Evolutionary conservation across 2,888 invertebrate genomes (phyloP), one percentile per base, ranked within the genome.

Genomic region (Ennomos erosarius): DNA sequence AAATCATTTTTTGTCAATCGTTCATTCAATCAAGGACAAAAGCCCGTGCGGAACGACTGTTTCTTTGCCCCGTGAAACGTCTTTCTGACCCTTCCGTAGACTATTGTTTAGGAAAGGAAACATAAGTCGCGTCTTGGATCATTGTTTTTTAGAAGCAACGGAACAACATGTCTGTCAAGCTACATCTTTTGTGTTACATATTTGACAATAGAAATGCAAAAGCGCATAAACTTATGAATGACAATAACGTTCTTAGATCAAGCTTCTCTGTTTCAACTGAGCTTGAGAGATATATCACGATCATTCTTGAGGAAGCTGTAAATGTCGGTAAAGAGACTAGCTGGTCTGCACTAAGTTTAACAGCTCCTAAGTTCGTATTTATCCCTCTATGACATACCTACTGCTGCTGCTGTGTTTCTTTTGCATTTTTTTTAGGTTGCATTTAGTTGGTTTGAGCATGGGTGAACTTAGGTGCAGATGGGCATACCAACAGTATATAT

Each of bases 1-100:
- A 50, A 43, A n/a, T 16, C 10, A 54, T 55, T 64, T 65, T 68
- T 65, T 63, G 56, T 55, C 58, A 54, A 50, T 50, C 40, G 46
- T 49, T 54, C 67, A 59, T 63, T 64, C 57, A 59, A 42, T 38
- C 46, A 54, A 64, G 59, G 56, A 68, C 67, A 68, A 68, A 52
- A 50, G 50, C 39, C 34, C 26, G 45, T 46, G 50, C 39, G 37
- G 45, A 58, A 49, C 48, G 53, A 42, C 57, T 53, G 63, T 54
- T 55, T 60, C 51, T 60, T 46, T 43, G 51, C 59, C 56, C 26
- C 63, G 59, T 52, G 59, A 57, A 54, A 54, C 50, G 53, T 53
- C 49, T 47, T 43, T 51, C 50, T 65, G 64, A 64, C 65, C 68
- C 68, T 68, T 64, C 60, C 51, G n/a, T 45, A 50, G 40, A 49